Evolutionary conservation across 2,113 vertebrate genomes (phyloP).

Genomic region (Paracanthobrama guichenoti): DNA sequence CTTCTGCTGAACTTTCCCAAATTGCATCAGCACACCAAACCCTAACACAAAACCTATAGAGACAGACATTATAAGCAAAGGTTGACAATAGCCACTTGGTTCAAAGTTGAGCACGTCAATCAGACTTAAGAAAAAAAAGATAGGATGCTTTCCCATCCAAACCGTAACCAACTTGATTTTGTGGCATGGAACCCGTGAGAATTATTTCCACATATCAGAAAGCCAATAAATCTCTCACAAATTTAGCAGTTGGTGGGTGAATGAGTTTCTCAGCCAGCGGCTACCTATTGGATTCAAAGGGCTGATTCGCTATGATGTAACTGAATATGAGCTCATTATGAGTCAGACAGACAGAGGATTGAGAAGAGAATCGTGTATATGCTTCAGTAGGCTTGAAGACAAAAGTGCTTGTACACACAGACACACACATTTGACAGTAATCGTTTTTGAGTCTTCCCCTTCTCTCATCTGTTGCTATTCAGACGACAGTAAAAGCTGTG

Average conservation of each 20-base stretch:
- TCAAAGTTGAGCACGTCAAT: conserved; percentile 26
- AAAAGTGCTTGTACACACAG: conserved; percentile 5
- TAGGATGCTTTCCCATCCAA: not conserved
- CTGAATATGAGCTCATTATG: conserved; percentile 44
- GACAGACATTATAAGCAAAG: not conserved
- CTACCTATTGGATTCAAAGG: conserved; percentile 19
- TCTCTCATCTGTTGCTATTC: conserved; percentile 24
- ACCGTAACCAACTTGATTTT: not conserved
- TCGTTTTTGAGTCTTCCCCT: conserved; percentile 38
- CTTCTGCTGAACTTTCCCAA: conserved; percentile 7
- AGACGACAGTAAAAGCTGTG: conserved; percentile 6
- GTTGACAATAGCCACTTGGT: not conserved
- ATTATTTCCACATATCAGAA: conserved; percentile 34
- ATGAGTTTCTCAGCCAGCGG: conserved; percentile 9
- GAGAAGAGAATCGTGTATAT: not conserved
- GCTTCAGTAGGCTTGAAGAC: conserved; percentile 37
- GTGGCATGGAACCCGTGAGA: not conserved
- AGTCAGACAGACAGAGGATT: conserved; percentile 36
- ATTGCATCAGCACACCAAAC: not conserved
- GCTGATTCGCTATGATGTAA: conserved; percentile 43
- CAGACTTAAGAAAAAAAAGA: not conserved
- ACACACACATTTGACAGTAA: conserved; percentile 41
- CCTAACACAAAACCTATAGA: not conserved
- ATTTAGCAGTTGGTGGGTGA: conserved; percentile 23
- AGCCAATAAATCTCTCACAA: conserved; percentile 17